Base-by-base conservation (phyloP, 2,888 invertebrate genomes). In the Bruchidius siliquastri region DNA sequence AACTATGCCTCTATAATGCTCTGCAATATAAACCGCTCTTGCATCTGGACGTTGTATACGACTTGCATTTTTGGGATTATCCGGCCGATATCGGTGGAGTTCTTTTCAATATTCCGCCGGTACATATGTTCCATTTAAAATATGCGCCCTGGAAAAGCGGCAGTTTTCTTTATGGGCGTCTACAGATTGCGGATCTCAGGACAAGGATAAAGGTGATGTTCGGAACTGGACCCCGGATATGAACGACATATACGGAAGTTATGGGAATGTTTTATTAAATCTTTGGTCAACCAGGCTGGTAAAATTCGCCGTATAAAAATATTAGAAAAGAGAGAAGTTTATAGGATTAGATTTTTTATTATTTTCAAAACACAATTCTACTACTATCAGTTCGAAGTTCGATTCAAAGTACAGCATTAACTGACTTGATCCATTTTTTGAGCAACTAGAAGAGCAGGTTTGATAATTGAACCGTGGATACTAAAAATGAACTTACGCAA, bases 21-120 rank as follows among this genome's bases (percentile, higher is more conserved):
- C 76, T 72, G 74, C 73, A 76, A 76, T 74, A 74, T 75, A 74
- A 78, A 76, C 74, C 75, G 76, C 13, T 49, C 76, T 76, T 76
- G 75, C 77, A 77, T 77, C 75, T 74, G 76, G 71, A 76, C 74
- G 71, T 72, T 72, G 76, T 74, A 77, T 73, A 73, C 72, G 72
- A 71, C 74, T 77, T 73, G 49, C 49, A 49, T 49, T 49, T 49
- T 49, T 49, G 49, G 72, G 76, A 74, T 74, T 74, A 78, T 76
- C 75, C 72, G 68, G 69, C 73, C 69, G 76, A 75, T 74, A 67
- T 73, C 71, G 72, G 49, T 49, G 18, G 71, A 73, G 72, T 72
- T 72, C 73, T 74, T 76, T 77, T 76, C 77, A 75, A 77, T 76
- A 77, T 77, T 49, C 49, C 18, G 49, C 49, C 49, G 49, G 49